A percentile compares a stretch with the other conserved stretches of the same genome.
Conservation (phyloP, 2,113 vertebrate genomes). For the Periophthalmus modestus region DNA sequence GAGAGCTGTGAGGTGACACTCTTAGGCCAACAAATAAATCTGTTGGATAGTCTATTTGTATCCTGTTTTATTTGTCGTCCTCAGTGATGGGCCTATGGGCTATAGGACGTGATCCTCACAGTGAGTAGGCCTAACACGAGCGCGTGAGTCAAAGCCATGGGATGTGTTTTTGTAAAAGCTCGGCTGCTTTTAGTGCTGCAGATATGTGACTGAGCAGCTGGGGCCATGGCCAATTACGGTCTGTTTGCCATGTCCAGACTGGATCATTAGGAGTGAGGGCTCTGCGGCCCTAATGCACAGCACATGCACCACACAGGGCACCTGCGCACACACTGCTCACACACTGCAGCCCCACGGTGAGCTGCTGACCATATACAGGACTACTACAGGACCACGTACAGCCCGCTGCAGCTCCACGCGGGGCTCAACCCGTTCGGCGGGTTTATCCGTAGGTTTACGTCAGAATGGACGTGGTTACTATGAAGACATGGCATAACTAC, state of each 20-base stretch:
- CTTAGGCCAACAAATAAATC: no score
- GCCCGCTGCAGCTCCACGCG: neutral
- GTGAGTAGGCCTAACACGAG: neutral
- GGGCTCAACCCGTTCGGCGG: neutral
- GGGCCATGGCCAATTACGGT: slow-evolving; percentile 9
- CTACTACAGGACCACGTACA: neutral
- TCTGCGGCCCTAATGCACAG: no score
- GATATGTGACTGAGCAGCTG: neutral
- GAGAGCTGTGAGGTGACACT: no score
- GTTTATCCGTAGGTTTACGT: neutral
- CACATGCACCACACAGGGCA: neutral
- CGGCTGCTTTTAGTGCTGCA: neutral
- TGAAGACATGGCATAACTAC: neutral
- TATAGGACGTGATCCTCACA: neutral
- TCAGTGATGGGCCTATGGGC: no score
- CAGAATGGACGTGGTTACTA: neutral
- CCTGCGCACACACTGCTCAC: neutral
- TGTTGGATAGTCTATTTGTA: no score
- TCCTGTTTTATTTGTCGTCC: no score
- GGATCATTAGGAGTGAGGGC: neutral
- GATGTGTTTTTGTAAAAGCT: slow-evolving; percentile 1
- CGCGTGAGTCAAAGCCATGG: neutral
- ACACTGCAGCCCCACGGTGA: neutral
- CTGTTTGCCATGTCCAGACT: neutral
- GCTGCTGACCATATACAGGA: neutral